Evolutionary conservation across 2,797 vertebrate species (phyloP), one percentile per base, ranked within the genome.

Genomic region (Arremon brunneinucha): DNA sequence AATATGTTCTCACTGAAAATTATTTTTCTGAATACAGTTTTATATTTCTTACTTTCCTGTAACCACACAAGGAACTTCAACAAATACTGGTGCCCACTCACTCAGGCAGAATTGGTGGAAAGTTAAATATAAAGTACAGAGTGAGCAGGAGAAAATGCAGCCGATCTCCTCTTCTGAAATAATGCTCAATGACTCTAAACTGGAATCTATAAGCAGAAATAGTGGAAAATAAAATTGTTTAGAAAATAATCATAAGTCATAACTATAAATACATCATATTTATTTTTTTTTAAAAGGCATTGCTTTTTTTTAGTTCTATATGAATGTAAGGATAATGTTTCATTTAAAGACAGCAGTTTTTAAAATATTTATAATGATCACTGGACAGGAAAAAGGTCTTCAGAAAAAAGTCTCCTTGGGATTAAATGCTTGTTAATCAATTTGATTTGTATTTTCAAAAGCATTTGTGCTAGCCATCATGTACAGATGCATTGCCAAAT

Each of bases 41-140:
- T 41, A 62, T 12, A 37, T 94, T 43, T 89, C n/a, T 59, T 81
- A 53, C 43, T 90, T 70, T 71, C 12, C 63, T 82, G 26, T 67
- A 79, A 37, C 35, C 74, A 84, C 70, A 83, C 52, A 75, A 67
- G 17, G 43, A 88, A 65, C 46, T 64, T 19, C 64, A 93, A 79
- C 35, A 87, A 93, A 82, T 76, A 65, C 17, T 2, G 8, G 12
- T 63, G 91, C 92, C 86, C 91, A 93, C 67, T 91, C 82, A 69
- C 55, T 67, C 67, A 63, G 52, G 30, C 80, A 90, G 82, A 92
- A 84, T 56, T 79, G 89, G 80, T 39, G 56, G n/a, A 39, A 90
- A 82, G 50, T 90, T 72, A 87, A 95, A 85, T 46, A 57, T 44
- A 53, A 90, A 90, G 41, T 52, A 50, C 20, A 44, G 3, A 50